These are phyloP conservation scores for Rutpela maculata DNA, from an alignment of 2,888 invertebrate species.

Conservation along the genomic window DNA sequence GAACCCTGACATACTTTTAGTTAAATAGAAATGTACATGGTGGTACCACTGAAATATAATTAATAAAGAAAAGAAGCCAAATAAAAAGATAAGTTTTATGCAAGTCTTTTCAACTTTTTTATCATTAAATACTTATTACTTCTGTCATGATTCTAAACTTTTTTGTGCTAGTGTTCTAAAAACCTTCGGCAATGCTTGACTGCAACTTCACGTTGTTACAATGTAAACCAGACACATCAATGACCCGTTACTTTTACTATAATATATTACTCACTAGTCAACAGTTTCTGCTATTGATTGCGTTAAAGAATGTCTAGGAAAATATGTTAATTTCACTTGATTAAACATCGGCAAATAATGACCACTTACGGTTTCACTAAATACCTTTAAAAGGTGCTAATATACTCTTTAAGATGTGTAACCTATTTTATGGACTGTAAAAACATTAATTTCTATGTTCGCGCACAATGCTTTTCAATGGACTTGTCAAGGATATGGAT, in stretches of 20 bases:
- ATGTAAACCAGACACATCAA: not conserved
- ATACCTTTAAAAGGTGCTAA: constrained; percentile 33
- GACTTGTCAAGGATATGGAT: constrained; percentile 7
- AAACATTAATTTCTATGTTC: not conserved
- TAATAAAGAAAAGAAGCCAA: too few species aligned
- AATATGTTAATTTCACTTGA: constrained; percentile 38
- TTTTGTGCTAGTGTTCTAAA: too few species aligned
- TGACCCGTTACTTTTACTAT: constrained; percentile 1
- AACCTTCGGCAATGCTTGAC: too few species aligned
- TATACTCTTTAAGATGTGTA: constrained; percentile 12
- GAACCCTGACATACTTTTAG: too few species aligned
- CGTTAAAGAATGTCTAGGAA: constrained; percentile 17
- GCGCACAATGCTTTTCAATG: not conserved
- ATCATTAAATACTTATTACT: too few species aligned
- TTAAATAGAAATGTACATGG: too few species aligned
- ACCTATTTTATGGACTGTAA: constrained; percentile 22
- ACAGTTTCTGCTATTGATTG: constrained; percentile 11
- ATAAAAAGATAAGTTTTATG: too few species aligned
- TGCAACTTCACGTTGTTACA: too few species aligned
- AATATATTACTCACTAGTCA: not conserved
- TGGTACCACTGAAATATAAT: too few species aligned
- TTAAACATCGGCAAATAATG: constrained; percentile 25
- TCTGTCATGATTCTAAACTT: too few species aligned
- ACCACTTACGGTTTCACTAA: constrained; percentile 28
- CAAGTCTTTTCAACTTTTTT: too few species aligned